Percentiles rank a stretch among this genome's conserved stretches.
These are phyloP conservation scores for Palloptera scutellata DNA, from an alignment of 2,888 invertebrate genomes.

Conservation along the genomic window DNA sequence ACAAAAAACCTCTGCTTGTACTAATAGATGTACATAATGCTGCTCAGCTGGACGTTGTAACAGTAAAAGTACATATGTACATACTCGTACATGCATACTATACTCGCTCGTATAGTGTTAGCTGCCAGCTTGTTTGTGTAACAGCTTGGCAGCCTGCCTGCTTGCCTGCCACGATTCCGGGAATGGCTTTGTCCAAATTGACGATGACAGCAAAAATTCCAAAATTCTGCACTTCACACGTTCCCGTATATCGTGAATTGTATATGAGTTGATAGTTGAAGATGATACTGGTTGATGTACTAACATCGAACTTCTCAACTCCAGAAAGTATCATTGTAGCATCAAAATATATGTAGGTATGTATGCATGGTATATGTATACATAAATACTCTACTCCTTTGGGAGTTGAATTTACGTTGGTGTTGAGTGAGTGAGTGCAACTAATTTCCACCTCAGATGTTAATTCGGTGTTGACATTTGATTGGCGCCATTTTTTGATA, in stretches of 20 bases:
- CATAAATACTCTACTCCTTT: neutral
- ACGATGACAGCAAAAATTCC: conserved; percentile 40
- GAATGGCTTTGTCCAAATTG: conserved; percentile 24
- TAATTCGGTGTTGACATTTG: conserved; percentile 6
- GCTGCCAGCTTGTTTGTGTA: conserved; percentile 27
- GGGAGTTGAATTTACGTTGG: neutral
- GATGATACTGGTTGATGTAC: neutral
- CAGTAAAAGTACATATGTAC: conserved; percentile 3
- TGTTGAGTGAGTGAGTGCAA: conserved; percentile 1
- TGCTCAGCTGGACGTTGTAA: too few relatives aligned
- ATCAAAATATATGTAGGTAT: neutral
- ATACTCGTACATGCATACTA: neutral
- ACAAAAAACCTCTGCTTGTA: neutral
- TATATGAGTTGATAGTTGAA: neutral
- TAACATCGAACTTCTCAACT: neutral
- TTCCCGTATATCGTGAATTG: neutral
- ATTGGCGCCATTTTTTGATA: conserved; percentile 15
- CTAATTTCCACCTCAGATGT: neutral
- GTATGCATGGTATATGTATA: conserved; percentile 1
- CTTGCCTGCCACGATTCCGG: neutral
- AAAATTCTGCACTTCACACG: conserved; percentile 17
- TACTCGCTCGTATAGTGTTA: conserved; percentile 25
- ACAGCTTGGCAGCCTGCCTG: conserved; percentile 26
- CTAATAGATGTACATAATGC: too few relatives aligned
- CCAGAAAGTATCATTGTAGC: neutral